Base-by-base conservation (phyloP, 1,140 invertebrate species). In the Glomeris maerens region DNA sequence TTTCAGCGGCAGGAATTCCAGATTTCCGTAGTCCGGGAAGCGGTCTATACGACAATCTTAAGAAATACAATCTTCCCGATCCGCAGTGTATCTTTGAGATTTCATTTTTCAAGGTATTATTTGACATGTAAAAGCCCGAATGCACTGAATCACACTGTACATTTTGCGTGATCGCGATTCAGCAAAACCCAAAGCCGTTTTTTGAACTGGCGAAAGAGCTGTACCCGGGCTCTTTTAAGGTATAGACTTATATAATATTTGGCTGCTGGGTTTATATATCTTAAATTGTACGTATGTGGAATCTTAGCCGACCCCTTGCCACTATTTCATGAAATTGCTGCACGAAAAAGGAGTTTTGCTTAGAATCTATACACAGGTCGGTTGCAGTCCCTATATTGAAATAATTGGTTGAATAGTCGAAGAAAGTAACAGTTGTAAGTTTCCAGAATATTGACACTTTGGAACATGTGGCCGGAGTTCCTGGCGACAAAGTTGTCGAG, bases 71-170 rank as follows among this genome's bases (percentile, higher is more conserved):
- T 59, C 72, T 96, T 39, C 87, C 89, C 0, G 77, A 91, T 71
- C 90, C 91, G n/a, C 81, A 91, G 63, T 83, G 87, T n/a, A 90
- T 96, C 58, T 95, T 97, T 69, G 89, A 94, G 63, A 78, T 95
- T 23, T 60, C 64, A 41, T 72, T 65, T 57, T 72, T 72, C 64
- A 66, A 29, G 76, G 62, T 40, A 66, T 67, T 42, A 21, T 42
- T 5, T 42, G 25, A 23, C 5, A 20, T 17, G 7, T 5, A 5
- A 42, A 5, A 42, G 25, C n/a, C n/a, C n/a, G n/a, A n/a, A n/a
- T n/a, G n/a, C n/a, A n/a, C n/a, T n/a, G n/a, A n/a, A 4, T 26
- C n/a, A 20, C 7, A 7, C 31, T 46, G 4, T 25, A 46, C 14
- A 46, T 26, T 14, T 47, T 48, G 47, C 78, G 46, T 89, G 79